Conservation (phyloP, 2,113 vertebrate species). For the Orthonyx spaldingii region DNA sequence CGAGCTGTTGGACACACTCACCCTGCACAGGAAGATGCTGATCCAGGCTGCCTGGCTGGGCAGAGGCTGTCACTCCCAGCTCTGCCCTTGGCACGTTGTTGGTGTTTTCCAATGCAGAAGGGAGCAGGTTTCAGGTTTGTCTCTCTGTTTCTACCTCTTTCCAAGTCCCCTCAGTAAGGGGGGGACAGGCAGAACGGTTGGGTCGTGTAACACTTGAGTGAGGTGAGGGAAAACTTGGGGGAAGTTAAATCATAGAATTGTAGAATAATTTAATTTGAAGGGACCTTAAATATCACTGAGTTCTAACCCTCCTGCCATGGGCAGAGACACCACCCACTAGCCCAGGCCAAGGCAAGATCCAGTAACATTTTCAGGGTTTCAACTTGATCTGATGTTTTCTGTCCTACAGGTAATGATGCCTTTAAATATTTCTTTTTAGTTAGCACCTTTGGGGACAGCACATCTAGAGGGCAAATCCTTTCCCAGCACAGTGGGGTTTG, state of each 20-base stretch:
- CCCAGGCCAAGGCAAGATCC: background rate
- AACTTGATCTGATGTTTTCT: background rate
- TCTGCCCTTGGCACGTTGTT: background rate
- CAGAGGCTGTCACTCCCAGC: background rate
- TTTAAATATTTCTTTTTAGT: too few species aligned
- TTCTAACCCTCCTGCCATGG: background rate
- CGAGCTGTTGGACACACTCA: background rate
- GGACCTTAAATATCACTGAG: background rate
- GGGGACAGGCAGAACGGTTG: rapidly evolving
- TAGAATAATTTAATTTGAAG: background rate
- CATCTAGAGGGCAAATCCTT: background rate
- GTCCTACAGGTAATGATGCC: too few species aligned
- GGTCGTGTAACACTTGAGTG: rapidly evolving
- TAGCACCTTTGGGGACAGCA: background rate
- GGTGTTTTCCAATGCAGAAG: background rate
- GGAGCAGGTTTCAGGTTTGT: background rate
- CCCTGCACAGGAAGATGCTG: background rate
- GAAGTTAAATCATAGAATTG: background rate
- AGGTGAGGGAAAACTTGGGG: background rate
- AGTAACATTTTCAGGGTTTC: background rate
- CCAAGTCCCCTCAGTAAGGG: background rate
- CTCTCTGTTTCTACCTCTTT: background rate
- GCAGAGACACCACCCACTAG: background rate
- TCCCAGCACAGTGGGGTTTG: background rate
- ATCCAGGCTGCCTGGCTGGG: background rate